A percentile compares a stretch with the other conserved stretches of the same genome.
Evolutionary conservation across 2,888 invertebrate genomes (phyloP).

Genomic region (Epinotia nisella): DNA sequence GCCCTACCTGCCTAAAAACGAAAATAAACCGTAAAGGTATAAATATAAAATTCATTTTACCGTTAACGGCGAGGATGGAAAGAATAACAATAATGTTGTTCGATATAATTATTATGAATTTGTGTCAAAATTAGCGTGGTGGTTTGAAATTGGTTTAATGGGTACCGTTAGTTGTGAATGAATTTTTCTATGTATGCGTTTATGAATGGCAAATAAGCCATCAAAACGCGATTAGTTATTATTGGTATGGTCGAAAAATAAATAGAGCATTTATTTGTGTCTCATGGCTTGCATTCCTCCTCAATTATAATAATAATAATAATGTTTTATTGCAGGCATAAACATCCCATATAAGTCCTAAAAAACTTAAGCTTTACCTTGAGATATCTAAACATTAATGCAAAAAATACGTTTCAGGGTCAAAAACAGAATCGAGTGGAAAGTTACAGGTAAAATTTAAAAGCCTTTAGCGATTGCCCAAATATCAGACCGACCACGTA

Average conservation of each 20-base stretch:
- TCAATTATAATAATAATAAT: too few relatives aligned
- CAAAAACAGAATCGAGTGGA: not conserved
- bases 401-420: not conserved
- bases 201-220: slow-evolving; percentile 34
- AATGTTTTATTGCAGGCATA: too few relatives aligned
- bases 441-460: not conserved
- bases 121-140: slow-evolving; percentile 63
- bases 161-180: slow-evolving; percentile 66
- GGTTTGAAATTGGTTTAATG: slow-evolving; percentile 55
- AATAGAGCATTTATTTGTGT: not conserved
- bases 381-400: not conserved
- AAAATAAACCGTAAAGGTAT: slow-evolving; percentile 49
- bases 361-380: not conserved
- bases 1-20: slow-evolving; percentile 45
- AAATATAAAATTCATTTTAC: slow-evolving; percentile 45
- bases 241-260: slow-evolving; percentile 6
- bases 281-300: not conserved
- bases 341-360: too few relatives aligned
- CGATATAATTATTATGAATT: slow-evolving; percentile 58
- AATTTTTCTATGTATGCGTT: slow-evolving; percentile 48
- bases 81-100: slow-evolving; percentile 49
- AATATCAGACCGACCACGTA: slow-evolving; percentile 15
- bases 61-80: not conserved
- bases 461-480: slow-evolving; percentile 9
- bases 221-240: slow-evolving; percentile 13